phyloP scores from a whole-genome alignment of 2,797 vertebrate species.

The Myioborus miniatus region DNA sequence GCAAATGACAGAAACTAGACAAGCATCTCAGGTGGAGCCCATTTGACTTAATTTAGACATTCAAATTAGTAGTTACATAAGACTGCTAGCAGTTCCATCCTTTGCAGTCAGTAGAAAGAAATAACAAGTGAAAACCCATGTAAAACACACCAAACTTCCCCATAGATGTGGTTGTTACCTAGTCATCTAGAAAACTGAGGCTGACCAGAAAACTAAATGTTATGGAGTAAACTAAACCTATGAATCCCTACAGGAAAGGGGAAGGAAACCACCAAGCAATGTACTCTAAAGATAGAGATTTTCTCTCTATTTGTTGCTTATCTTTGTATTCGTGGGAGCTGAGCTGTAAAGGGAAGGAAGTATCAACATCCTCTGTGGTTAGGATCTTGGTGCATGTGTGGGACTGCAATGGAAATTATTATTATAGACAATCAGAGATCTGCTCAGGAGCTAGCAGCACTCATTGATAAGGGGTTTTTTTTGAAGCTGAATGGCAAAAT shows the following conservation, averaged over 20 bases:
- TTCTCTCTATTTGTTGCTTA: not conserved
- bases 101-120: not conserved
- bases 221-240: not conserved
- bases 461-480: not conserved
- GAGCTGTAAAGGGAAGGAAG: not conserved
- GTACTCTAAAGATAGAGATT: not conserved
- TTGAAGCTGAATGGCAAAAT: not conserved
- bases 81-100: not conserved
- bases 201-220: not conserved
- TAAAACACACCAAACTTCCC: not conserved
- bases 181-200: not conserved
- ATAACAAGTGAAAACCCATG: not conserved
- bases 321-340: not conserved
- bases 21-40: not conserved
- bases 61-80: not conserved
- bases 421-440: not conserved
- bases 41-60: not conserved
- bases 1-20: not conserved
- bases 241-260: not conserved
- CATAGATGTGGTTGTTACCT: not conserved
- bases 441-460: not conserved
- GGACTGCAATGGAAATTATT: not conserved
- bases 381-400: not conserved
- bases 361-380: not conserved
- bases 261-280: not conserved